phyloP scores from a whole-genome alignment of 2,888 invertebrate species.

The Trimorus sp. region DNA sequence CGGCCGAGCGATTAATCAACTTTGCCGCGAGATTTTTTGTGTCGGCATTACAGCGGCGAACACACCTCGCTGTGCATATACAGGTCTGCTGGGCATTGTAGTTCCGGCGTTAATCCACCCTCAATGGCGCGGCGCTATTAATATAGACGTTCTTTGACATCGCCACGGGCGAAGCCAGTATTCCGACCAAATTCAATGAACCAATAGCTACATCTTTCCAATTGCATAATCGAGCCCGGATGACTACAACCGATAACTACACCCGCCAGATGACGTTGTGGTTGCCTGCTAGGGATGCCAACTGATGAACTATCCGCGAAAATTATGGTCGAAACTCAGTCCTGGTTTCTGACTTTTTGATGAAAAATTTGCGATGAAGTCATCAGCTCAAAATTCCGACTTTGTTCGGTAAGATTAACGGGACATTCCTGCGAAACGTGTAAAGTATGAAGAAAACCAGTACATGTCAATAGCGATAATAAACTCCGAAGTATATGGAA shows the following conservation, averaged over 20 bases:
- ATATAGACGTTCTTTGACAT: constrained; percentile 53
- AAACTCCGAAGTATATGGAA: no score
- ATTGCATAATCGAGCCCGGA: constrained; percentile 36
- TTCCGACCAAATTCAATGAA: constrained; percentile 45
- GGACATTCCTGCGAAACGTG: no score
- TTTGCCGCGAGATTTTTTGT: constrained; percentile 30
- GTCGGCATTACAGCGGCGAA: constrained; percentile 17
- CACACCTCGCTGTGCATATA: constrained; percentile 38
- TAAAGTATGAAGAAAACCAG: no score
- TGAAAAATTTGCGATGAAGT: no score
- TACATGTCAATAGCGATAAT: no score
- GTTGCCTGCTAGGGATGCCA: not conserved
- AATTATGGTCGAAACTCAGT: not conserved
- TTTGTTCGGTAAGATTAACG: no score
- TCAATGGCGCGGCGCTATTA: constrained; percentile 45
- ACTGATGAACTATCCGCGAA: not conserved
- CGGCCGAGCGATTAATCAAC: constrained; percentile 26
- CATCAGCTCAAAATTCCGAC: not conserved
- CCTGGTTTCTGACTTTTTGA: no score
- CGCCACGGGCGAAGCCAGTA: constrained; percentile 47
- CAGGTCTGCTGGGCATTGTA: constrained; percentile 34
- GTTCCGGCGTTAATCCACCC: constrained; percentile 40
- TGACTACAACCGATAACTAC: constrained; percentile 20
- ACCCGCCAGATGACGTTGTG: no score
- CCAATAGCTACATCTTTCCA: constrained; percentile 48